phyloP scores from a whole-genome alignment of 1,140 invertebrate species.

The Archegozetes longisetosus region DNA sequence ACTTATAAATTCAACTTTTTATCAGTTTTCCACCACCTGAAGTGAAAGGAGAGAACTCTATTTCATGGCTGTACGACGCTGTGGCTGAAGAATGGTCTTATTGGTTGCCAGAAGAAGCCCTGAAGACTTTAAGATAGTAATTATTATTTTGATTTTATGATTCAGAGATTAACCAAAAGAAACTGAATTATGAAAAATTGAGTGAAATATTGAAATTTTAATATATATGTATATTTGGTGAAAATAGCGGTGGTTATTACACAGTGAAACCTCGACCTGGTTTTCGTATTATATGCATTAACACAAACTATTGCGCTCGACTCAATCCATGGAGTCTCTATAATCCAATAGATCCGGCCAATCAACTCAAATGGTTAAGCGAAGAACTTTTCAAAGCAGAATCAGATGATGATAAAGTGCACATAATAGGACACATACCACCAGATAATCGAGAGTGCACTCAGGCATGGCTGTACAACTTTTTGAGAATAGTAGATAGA shows the following conservation, averaged over 20 bases:
- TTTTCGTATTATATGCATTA: conserved; percentile 71
- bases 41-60: conserved; percentile 60
- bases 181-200: background rate
- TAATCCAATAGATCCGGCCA: conserved; percentile 89
- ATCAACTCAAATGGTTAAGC: conserved; percentile 86
- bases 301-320: conserved; percentile 90
- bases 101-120: conserved; percentile 71
- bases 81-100: conserved; percentile 67
- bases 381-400: conserved; percentile 84
- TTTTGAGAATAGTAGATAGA: conserved; percentile 67
- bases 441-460: conserved; percentile 84
- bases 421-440: conserved; percentile 94
- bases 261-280: conserved; percentile 70
- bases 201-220: background rate
- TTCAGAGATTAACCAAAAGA: background rate
- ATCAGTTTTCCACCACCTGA: conserved; percentile 75
- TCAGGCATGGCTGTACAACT: conserved; percentile 81
- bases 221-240: conserved; percentile 1
- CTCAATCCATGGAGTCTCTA: conserved; percentile 42
- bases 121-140: conserved; percentile 52
- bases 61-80: conserved; percentile 80
- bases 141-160: conserved; percentile 6
- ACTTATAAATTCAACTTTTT: background rate
- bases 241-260: conserved; percentile 67
- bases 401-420: conserved; percentile 80